These are phyloP conservation scores for Episyrphus balteatus DNA, from an alignment of 1,140 invertebrate species.

Conservation along the genomic window DNA sequence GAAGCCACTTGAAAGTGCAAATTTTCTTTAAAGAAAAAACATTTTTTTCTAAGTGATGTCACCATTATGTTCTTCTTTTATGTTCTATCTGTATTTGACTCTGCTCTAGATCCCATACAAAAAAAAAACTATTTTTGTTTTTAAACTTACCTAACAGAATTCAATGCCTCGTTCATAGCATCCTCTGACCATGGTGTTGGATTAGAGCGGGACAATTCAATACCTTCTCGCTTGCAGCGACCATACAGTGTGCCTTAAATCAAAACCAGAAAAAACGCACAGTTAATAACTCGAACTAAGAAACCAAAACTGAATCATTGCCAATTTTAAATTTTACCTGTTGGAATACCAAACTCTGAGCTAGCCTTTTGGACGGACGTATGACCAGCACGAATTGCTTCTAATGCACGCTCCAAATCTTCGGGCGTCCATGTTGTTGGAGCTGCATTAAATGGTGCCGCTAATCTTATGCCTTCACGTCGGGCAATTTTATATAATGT, in stretches of 20 bases:
- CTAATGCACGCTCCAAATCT: constrained; percentile 69
- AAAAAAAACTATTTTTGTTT: too few species aligned
- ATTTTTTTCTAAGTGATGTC: too few species aligned
- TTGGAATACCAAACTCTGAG: constrained; percentile 74
- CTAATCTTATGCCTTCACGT: constrained; percentile 73
- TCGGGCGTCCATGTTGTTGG: constrained; percentile 78
- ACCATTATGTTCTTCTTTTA: too few species aligned
- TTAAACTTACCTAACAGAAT: constrained; percentile 61
- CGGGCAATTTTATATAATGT: constrained; percentile 83
- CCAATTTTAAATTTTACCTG: constrained; percentile 37
- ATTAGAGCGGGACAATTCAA: constrained; percentile 72
- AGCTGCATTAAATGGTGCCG: constrained; percentile 79
- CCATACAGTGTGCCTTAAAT: constrained; percentile 65
- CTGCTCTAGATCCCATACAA: too few species aligned
- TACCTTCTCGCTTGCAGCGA: constrained; percentile 76
- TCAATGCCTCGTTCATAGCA: constrained; percentile 77
- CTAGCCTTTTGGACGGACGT: constrained; percentile 78
- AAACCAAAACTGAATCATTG: too few species aligned
- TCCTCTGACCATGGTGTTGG: constrained; percentile 83
- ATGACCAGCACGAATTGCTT: constrained; percentile 68
- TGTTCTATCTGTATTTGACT: too few species aligned
- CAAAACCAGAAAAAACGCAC: not conserved
- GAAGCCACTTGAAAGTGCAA: too few species aligned
- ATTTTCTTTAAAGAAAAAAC: too few species aligned
- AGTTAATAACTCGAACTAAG: too few species aligned